Evolutionary conservation across 1,140 invertebrate genomes (phyloP).

Genomic region (Cydia fagiglandana): DNA sequence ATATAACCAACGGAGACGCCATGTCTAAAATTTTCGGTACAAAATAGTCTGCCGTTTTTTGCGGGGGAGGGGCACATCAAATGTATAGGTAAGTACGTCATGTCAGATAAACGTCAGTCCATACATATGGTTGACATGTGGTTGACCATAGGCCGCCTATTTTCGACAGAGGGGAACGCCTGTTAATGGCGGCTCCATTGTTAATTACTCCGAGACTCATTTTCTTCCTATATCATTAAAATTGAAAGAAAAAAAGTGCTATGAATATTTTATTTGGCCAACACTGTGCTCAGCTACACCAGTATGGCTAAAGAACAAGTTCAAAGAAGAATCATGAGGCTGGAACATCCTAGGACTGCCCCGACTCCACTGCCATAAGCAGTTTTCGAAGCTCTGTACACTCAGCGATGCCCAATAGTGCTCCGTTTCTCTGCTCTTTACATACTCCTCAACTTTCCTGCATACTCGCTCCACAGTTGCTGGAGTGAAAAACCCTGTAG

Average conservation of each 20-base stretch:
- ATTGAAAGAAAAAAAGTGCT: constrained; percentile 34
- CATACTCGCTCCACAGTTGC: constrained; percentile 47
- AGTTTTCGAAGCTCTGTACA: constrained; percentile 62
- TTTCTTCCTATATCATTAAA: too few species aligned
- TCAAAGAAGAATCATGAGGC: constrained; percentile 59
- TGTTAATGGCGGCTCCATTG: too few species aligned
- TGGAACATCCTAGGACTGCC: constrained; percentile 57
- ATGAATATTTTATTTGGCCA: constrained; percentile 70
- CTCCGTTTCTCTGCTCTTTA: constrained; percentile 48
- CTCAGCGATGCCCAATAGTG: constrained; percentile 66
- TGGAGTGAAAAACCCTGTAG: constrained; percentile 61
- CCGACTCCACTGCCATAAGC: constrained; percentile 54
- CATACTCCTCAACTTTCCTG: constrained; percentile 50
- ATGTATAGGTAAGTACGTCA: too few species aligned
- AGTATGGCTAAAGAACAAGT: constrained; percentile 57
- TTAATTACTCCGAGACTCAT: too few species aligned
- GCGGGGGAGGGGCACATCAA: too few species aligned
- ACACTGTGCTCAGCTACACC: constrained; percentile 50
- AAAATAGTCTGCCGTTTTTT: too few species aligned
- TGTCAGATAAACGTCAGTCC: too few species aligned
- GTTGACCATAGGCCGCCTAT: too few species aligned
- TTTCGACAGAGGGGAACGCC: too few species aligned
- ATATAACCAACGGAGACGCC: too few species aligned
- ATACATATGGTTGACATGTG: too few species aligned
- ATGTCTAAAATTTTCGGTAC: too few species aligned